These are phyloP conservation scores for Pleuronectes platessa DNA, from an alignment of 2,113 vertebrate species.

Conservation along the genomic window DNA sequence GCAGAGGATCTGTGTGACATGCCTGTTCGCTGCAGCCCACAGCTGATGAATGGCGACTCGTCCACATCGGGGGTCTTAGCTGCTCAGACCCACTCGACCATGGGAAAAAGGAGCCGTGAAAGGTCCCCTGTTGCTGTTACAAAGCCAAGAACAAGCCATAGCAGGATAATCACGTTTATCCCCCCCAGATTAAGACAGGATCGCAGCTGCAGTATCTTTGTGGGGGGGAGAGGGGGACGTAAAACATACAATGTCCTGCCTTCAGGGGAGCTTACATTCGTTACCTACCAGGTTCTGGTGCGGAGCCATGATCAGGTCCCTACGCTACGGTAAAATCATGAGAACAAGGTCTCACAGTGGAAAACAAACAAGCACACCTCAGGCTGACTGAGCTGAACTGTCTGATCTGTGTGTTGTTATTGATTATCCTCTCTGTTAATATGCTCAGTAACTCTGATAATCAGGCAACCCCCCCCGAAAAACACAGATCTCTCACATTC, in stretches of 20 bases:
- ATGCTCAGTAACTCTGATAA: too few relatives aligned
- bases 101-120: slow-evolving; percentile 85
- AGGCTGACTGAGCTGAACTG: not conserved
- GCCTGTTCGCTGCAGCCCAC: slow-evolving; percentile 36
- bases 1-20: slow-evolving; percentile 1
- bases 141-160: slow-evolving; percentile 89
- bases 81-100: slow-evolving; percentile 85
- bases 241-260: slow-evolving; percentile 74
- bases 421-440: slow-evolving; percentile 37
- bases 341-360: not conserved
- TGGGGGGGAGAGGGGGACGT: slow-evolving; percentile 70
- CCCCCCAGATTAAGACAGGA: slow-evolving; percentile 91
- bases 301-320: not conserved
- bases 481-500: not conserved
- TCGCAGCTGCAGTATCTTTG: slow-evolving; percentile 87
- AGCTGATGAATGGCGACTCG: slow-evolving; percentile 59
- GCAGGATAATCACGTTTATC: slow-evolving; percentile 90
- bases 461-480: not conserved
- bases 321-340: not conserved
- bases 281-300: slow-evolving; percentile 6
- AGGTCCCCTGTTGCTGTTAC: slow-evolving; percentile 89
- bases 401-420: slow-evolving; percentile 1
- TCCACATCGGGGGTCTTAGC: slow-evolving; percentile 79
- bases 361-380: slow-evolving; percentile 13
- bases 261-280: slow-evolving; percentile 72